Conservation (phyloP, 2,113 vertebrate genomes). For the Pandion haliaetus region DNA sequence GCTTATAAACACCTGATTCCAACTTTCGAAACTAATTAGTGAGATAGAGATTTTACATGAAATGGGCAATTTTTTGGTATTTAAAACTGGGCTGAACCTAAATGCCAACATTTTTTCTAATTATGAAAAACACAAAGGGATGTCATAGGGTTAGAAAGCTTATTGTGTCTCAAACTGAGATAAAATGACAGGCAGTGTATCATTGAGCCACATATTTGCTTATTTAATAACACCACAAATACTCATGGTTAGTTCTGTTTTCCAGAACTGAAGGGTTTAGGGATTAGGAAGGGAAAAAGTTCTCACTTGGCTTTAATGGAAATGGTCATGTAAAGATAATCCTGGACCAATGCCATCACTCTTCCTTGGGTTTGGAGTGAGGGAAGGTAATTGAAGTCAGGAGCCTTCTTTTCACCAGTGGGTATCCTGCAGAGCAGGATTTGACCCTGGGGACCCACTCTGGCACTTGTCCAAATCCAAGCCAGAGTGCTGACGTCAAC, state of each 20-base stretch:
- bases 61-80: neutral
- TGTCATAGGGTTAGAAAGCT: constrained; percentile 25
- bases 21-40: constrained; percentile 47
- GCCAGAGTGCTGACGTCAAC: neutral
- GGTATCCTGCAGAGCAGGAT: neutral
- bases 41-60: constrained; percentile 3
- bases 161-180: constrained; percentile 4
- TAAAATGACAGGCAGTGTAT: constrained; percentile 13
- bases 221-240: neutral
- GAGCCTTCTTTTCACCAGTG: neutral
- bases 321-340: neutral
- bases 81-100: neutral
- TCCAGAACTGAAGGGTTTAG: neutral
- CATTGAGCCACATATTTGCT: neutral
- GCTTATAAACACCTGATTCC: constrained; percentile 32
- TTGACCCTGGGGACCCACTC: neutral
- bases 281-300: neutral
- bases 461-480: neutral
- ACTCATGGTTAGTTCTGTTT: neutral
- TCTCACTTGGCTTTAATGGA: neutral
- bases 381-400: neutral
- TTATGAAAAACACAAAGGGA: constrained; percentile 35
- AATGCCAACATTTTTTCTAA: constrained; percentile 48
- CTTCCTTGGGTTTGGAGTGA: neutral
- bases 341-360: neutral